Evolutionary conservation across 2,888 invertebrate species (phyloP), one percentile per base, ranked within the genome.

Genomic region (Agrotis clavis): DNA sequence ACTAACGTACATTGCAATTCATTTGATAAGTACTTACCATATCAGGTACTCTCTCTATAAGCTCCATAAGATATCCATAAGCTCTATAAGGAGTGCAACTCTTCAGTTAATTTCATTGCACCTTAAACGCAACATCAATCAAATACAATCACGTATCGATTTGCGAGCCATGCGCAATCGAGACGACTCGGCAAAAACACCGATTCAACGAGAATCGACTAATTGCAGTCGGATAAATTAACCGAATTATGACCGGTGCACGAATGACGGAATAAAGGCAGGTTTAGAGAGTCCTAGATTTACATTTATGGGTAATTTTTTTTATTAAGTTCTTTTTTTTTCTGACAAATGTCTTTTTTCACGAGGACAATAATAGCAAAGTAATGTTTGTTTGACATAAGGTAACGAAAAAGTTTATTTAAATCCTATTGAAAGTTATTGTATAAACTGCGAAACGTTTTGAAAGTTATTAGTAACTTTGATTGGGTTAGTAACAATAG

Each of bases 211-310:
- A 82, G 86, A 84, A 71, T 84, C 85, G 84, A 87, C 87, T 91
- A 88, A 91, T 90, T 91, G 87, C 82, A 76, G 73, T 59, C 86
- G 82, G 89, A 92, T 89, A 90, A 92, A 92, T 92, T 93, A 92
- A 92, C 91, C 89, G 90, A 89, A 90, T 90, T 86, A 88, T 87
- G 84, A 84, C 72, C 76, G 72, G 66, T 71, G 48, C 18, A 67
- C 68, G 79, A 82, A 78, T 74, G 70, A 68, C 77, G 72, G 78
- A 79, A 74, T 71, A 80, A 66, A 68, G 82, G 71, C 65, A 35
- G 57, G 54, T 21, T 47, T 69, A 61, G 86, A 84, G 86, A 67
- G 59, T 63, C 11, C n/a, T 54, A 4, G 13, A 5, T 73, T 25
- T 51, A 35, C 0, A 30, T 81, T 59, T 79, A n/a, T 61, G 14